A percentile compares a stretch with the other conserved stretches of the same genome.
Evolutionary conservation across 2,888 invertebrate species (phyloP).

Genomic region (Drosophila falleni): DNA sequence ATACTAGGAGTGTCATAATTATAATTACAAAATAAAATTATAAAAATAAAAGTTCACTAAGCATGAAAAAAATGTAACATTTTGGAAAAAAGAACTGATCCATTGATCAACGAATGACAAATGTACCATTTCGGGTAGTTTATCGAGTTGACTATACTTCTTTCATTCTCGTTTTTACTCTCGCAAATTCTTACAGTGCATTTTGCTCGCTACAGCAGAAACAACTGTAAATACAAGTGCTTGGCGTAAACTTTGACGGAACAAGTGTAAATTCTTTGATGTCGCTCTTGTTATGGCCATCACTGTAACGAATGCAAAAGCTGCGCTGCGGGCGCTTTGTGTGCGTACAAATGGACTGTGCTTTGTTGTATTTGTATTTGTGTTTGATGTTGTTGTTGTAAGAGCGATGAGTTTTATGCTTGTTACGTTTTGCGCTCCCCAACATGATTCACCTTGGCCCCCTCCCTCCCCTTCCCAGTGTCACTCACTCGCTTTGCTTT

Average conservation of each 20-base stretch:
- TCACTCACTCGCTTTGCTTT: conserved; percentile 14
- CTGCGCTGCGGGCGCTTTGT: conserved; percentile 30
- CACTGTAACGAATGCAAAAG: conserved; percentile 42
- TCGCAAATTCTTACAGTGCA: conserved; percentile 7
- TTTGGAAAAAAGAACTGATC: too few species aligned
- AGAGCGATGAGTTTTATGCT: conserved; percentile 45
- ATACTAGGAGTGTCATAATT: too few species aligned
- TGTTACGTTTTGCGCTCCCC: conserved; percentile 42
- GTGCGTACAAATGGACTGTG: conserved; percentile 8
- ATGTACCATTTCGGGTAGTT: neutral
- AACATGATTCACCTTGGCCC: conserved; percentile 28
- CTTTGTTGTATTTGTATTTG: conserved; percentile 2
- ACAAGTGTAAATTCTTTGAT: conserved; percentile 19
- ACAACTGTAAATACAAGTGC: conserved; percentile 18
- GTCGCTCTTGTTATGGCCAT: conserved; percentile 34
- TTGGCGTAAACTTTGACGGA: conserved; percentile 22
- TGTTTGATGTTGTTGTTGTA: conserved; percentile 27
- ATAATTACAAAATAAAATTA: too few species aligned
- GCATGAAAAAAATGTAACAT: too few species aligned
- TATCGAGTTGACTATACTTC: conserved; percentile 4
- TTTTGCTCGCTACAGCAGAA: neutral
- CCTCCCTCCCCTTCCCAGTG: neutral
- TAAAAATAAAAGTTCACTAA: too few species aligned
- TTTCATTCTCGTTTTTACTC: neutral
- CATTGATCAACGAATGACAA: too few species aligned